Base-by-base conservation (phyloP, 2,888 invertebrate species). In the Suillia variegata region DNA sequence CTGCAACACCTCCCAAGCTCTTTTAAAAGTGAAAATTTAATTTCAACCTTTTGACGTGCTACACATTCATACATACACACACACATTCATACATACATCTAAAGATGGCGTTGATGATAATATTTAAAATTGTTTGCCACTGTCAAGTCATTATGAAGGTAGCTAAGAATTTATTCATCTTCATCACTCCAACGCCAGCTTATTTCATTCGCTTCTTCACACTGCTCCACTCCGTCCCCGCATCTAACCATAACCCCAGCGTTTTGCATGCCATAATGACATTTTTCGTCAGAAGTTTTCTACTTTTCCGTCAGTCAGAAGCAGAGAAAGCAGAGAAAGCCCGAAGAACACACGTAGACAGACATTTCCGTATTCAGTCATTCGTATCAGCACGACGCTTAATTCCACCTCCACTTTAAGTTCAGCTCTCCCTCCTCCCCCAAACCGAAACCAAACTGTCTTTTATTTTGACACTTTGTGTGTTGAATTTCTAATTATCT, bases 81-180 rank as follows among this genome's bases (percentile, higher is more conserved):
- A 24, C 24, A 45, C 54, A 26, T 26, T 15, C 13, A 26, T 18
- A 54, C 31, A 54, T 31, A 54, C 45, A 54, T n/a, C 12, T 31
- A 6, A 31, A 31, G 38, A 62, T 50, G 54, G 51, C 49, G 61
- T 58, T 64, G 61, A 65, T 64, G 61, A 65, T 64, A 64, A 64
- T 61, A 62, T 53, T 63, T 62, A 63, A 70, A 73, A 70, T 65
- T 64, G 73, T 64, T 64, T 68, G 70, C 65, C 70, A 70, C 72
- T 65, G 66, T 62, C 70, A 74, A 74, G 72, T 66, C 69, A 70
- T 73, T 73, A 74, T 74, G 67, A 73, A 38, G 38, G 13, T 38
- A 38, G 38, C 38, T 8, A 38, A 38, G 38, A 38, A n/a, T 38
- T 38, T n/a, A 38, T 38, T 6, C n/a, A n/a, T n/a, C n/a, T n/a